Evolutionary conservation across 1,140 invertebrate genomes (phyloP), one percentile per base, ranked within the genome.

Genomic region (Pantala flavescens): DNA sequence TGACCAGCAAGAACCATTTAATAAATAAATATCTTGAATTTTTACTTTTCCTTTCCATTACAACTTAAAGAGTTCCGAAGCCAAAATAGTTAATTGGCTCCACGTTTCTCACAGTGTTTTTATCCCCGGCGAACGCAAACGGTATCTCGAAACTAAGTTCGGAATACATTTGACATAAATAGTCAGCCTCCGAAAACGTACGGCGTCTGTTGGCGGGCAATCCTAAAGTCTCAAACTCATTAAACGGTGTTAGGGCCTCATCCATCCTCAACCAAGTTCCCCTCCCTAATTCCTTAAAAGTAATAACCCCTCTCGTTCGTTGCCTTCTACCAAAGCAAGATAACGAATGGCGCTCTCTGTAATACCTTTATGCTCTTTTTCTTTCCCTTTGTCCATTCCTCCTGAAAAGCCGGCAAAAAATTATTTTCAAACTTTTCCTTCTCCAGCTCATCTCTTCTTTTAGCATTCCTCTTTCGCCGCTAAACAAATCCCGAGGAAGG

Each of bases 171-270:
- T 36, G 28, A 36, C 28, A 36, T 36, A 36, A 36, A 36, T 36
- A 36, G 28, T 36, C 49, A 16, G 49, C 14, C 49, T 63, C 49
- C 5, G 49, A 63, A 16, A 21, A 16, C 49, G 14, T 14, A 63
- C 14, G 12, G 49, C 49, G n/a, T 63, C 49, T 63, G 49, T 12
- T 16, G 49, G 16, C 12, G 49, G 12, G n/a, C 49, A 63, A 63
- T 63, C n/a, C 16, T 63, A 63, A 63, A 63, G 28, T 63, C 49
- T 63, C 49, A 63, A 63, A 63, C 49, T 63, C 49, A 63, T 63
- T 63, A 63, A 63, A 63, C 49, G n/a, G n/a, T 63, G 49, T 19
- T 19, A 63, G n/a, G 28, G 28, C 49, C 49, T 63, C 49, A 16
- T 21, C 49, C n/a, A 63, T 63, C 49, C 49, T 63, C 49, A 5